Base-by-base conservation (phyloP, 2,797 vertebrate species). In the Gastrophryne carolinensis region DNA sequence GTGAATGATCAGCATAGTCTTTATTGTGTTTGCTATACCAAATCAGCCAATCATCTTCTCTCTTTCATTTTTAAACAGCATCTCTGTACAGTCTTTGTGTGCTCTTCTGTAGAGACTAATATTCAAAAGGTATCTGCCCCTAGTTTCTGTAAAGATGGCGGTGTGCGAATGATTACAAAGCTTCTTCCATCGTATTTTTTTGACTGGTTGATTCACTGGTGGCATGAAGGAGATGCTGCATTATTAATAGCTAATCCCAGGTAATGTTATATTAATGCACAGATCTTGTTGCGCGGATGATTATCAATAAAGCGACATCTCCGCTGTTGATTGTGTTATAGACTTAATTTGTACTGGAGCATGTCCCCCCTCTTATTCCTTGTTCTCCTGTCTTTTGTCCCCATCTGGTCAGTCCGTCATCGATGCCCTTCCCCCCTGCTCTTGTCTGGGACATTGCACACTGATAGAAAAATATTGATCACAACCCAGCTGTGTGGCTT, bases 381-480 rank as follows among this genome's bases (percentile, higher is more conserved):
- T 56, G 24, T 56, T 39, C 52, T 61, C 62, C 41, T 47, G 26
- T 13, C 67, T 65, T 13, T 19, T 65, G 67, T 71, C 75, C 75
- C 67, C 75, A 78, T 78, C 67, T 78, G 75, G 75, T 64, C 50
- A 61, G 44, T 69, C 19, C 66, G 41, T 26, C 66, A 56, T 70
- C 37, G 39, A 11, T 49, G 47, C 67, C 50, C 58, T 58, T 65
- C 67, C 75, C 74, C 75, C 67, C 23, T n/a, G 5, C 67, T 60
- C 89, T 86, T 91, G 90, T 89, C 90, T 91, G 87, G 90, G 92
- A 87, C 60, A 54, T 91, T 89, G 92, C 87, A 87, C 91, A 91
- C 92, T 92, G 93, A 94, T 94, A 94, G 92, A 93, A 93, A 93
- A 94, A 94, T 94, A 94, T 94, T 93, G 93, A 94, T 94, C 93